Conservation (phyloP, 1,140 invertebrate species). For the Zaprionus nigranus region DNA sequence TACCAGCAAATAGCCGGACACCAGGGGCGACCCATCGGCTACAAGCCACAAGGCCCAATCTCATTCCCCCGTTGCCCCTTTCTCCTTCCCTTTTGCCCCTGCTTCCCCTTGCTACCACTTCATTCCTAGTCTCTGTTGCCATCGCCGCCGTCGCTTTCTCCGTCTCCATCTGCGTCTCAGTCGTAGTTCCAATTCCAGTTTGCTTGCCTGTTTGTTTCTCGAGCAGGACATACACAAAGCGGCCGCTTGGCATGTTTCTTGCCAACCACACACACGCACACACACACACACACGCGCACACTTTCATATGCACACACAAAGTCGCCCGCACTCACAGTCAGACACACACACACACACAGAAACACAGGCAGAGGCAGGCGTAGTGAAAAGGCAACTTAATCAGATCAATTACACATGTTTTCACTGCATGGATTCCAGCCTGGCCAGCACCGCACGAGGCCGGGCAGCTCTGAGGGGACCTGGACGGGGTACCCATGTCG, state of each 20-base stretch:
- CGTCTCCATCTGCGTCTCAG: background rate
- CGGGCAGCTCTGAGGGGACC: background rate
- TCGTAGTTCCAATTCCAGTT: constrained; percentile 12
- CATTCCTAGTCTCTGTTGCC: background rate
- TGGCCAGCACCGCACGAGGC: too few species aligned
- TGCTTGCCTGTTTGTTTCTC: constrained; percentile 59
- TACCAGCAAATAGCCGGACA: constrained; percentile 68
- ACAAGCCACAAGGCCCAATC: constrained; percentile 28
- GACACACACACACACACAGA: constrained; percentile 11
- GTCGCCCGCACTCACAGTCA: constrained; percentile 8
- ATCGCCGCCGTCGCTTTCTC: too few species aligned
- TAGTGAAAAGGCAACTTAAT: constrained; percentile 77
- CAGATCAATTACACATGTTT: constrained; percentile 83
- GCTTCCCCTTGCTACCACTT: background rate
- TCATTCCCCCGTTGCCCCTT: background rate
- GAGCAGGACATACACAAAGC: constrained; percentile 47
- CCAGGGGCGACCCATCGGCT: constrained; percentile 31
- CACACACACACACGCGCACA: constrained; percentile 2
- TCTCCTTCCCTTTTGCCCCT: background rate
- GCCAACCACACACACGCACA: constrained; percentile 15
- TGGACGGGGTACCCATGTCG: background rate
- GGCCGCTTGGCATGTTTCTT: constrained; percentile 64
- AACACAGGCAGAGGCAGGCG: constrained; percentile 24
- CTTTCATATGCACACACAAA: constrained; percentile 11
- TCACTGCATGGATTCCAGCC: constrained; percentile 76